Base-by-base conservation (phyloP, 2,888 invertebrate genomes). In the Thera britannica region DNA sequence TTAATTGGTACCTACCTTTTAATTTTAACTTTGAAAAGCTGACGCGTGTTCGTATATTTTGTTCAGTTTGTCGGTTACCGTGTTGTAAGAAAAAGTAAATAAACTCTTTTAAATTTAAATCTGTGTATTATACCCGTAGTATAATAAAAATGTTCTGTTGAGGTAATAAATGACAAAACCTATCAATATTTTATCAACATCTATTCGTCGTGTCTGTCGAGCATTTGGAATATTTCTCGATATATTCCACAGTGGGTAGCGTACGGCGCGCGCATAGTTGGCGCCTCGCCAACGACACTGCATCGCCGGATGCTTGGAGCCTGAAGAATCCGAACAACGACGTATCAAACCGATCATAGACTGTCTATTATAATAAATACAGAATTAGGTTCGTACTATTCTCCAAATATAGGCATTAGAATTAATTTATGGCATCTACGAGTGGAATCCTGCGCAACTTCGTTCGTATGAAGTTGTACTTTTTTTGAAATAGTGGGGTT, bases 281-380 rank as follows among this genome's bases (percentile, higher is more conserved):
- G 87, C 85, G 44, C 72, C 3, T 23, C n/a, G 87, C 92, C 92
- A 90, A 77, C 90, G 90, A n/a, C 89, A 90, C 80, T 90, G 91
- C 90, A 90, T 84, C 81, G 66, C 74, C 87, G 88, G 88, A 89
- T 88, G 81, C 86, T 83, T 76, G 75, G 77, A 82, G 81, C 79
- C 80, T 79, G 72, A 75, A 79, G 79, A 81, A 82, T 82, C 77
- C 70, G 68, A 73, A 74, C 74, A 63, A 74, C 73, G 67, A 63
- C 67, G 48, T 62, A 62, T 69, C 66, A 66, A 68, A 65, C 58
- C 9, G 67, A 62, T 62, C 65, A 71, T 60, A 70, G 63, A 65
- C 56, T 68, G 54, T 51, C 23, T 48, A 58, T 12, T 35, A 46
- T 41, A 2, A 11, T 12, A 54, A 35, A 54, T 7, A 51, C 58